phyloP scores from a whole-genome alignment of 2,113 vertebrate species.

The Rousettus leschenaultii region DNA sequence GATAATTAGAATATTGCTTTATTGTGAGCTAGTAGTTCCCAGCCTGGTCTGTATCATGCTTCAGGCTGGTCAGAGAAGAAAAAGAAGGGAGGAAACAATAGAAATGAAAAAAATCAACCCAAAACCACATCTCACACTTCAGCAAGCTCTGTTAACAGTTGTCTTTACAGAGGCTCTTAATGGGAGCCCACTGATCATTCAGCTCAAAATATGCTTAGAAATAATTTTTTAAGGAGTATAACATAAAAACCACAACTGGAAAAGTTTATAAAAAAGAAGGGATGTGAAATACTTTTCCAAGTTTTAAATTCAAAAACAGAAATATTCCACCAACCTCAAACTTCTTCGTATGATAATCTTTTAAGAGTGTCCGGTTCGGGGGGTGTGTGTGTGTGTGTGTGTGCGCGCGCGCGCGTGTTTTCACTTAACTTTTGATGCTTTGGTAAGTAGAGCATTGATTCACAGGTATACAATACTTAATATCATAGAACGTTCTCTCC shows the following conservation, averaged over 20 bases:
- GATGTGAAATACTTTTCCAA: neutral
- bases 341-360: neutral
- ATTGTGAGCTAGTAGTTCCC: neutral
- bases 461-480: neutral
- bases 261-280: neutral
- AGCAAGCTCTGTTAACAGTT: constrained; percentile 2
- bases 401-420: neutral
- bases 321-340: neutral
- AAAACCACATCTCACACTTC: neutral
- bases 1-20: constrained; percentile 62
- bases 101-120: neutral
- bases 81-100: neutral
- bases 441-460: neutral
- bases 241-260: constrained; percentile 17
- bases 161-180: neutral
- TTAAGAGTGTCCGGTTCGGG: neutral
- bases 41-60: neutral
- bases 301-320: neutral
- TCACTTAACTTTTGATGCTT: neutral
- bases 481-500: neutral
- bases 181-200: neutral
- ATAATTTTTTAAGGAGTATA: neutral
- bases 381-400: neutral
- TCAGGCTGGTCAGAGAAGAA: constrained; percentile 23
- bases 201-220: neutral